Base-by-base conservation (phyloP, 2,797 vertebrate genomes). In the Bovichtus diacanthus region DNA sequence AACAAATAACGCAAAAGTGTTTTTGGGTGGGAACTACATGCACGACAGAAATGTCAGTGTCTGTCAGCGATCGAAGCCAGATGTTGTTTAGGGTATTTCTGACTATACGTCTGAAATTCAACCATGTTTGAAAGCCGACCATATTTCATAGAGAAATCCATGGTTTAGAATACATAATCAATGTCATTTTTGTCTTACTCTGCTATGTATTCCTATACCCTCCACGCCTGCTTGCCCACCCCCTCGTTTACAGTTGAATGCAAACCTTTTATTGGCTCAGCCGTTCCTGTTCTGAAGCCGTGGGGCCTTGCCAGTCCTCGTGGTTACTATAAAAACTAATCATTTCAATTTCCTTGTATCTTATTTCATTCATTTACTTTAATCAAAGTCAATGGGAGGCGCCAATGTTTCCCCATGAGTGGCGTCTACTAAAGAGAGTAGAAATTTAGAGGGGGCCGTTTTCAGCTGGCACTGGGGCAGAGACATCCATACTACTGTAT, bases 331-430 rank as follows among this genome's bases (percentile, higher is more conserved):
- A 93, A 93, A 94, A 94, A 91, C 81, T 58, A 94, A 93, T 93
- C 82, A 93, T 93, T 94, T 94, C 86, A 91, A 91, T 95, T 94
- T 94, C 93, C 92, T 92, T 83, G 88, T 93, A 94, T 95, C 93
- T 93, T 91, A 93, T 95, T 94, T 94, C 93, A 91, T 90, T 92
- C 88, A 84, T 91, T 91, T 86, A 86, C 91, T 95, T 94, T 94
- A 94, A 95, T 94, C 93, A 92, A 86, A 69, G 93, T 85, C 80
- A 87, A 80, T 75, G 88, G 91, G 93, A 92, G 89, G 89, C 88
- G 90, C 92, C 90, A 88, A 86, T 67, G 84, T 91, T 90, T 93
- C 90, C 86, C 83, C 78, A 82, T 88, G 89, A 91, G 83, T 88
- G 87, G 90, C 70, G 80, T 92, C 82, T 88, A 84, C 78, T 87